Evolutionary conservation across 2,888 invertebrate genomes (phyloP), one percentile per base, ranked within the genome.

Genomic region (Eulithis testata): DNA sequence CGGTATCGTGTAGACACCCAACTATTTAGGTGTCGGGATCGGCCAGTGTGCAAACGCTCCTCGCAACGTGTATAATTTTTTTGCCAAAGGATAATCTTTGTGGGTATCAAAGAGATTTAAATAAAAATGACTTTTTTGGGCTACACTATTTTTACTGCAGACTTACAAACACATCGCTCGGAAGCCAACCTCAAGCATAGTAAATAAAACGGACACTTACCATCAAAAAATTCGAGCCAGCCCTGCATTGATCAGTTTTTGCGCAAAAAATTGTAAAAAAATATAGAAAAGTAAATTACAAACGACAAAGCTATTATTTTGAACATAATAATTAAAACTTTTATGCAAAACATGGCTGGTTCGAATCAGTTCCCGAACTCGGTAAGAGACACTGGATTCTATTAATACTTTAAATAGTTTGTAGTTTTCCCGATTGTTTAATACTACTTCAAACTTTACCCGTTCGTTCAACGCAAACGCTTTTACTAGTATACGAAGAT

Each of bases 51-150:
- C 8, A 40, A 11, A 40, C 43, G 51, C 44, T 12, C 12, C 53
- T 57, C 61, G 51, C 68, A 49, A 50, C 63, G 75, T 78, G 75
- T 75, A 83, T 77, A 82, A 84, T 86, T 86, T 90, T 88, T 89
- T 84, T 86, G 86, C 81, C 81, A 77, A 73, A 71, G 85, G 85
- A 85, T 88, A 83, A 90, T 87, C 87, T 86, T 84, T 81, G 79
- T 80, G 83, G 84, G 83, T 50, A 68, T 65, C 69, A 69, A 37
- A 45, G 12, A n/a, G 49, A 55, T 14, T 9, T 40, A 47, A 47
- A 57, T 49, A 14, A 40, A 52, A 36, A 36, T n/a, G 6, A 5
- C 1, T 9, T 4, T 40, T 9, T 8, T 11, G 5, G 9, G 9
- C 9, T 40, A 40, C 40, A 40, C 40, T 40, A 40, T 40, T 31